Evolutionary conservation across 1,140 invertebrate genomes (phyloP), one percentile per base, ranked within the genome.

Genomic region (Trypoxylus dichotomus): DNA sequence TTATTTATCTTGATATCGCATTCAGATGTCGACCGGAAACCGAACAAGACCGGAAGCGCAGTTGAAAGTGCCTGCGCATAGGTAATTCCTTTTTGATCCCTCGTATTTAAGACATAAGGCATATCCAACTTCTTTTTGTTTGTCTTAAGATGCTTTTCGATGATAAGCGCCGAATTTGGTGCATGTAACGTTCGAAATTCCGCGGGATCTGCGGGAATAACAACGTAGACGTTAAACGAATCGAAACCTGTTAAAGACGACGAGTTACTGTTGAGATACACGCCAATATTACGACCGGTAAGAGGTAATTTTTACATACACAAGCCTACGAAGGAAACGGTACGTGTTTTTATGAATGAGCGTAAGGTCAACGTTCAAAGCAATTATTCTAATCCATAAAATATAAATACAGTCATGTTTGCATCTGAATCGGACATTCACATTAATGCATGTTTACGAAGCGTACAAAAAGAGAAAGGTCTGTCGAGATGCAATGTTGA

Each of bases 1-100:
- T 0, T 68, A 24, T 68, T 24, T 68, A 68, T 68, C 27, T 68
- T 24, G 60, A 68, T 27, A 68, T 27, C 24, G 24, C n/a, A 68
- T 68, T 68, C 60, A 68, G 60, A 68, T 68, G 60, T 68, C 60
- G 60, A 29, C 60, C 60, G 60, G 60, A 68, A 68, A 15, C 27
- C 24, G 13, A 68, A 68, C 7, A 29, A 68, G 60, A 27, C 24
- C 60, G 24, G 60, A 68, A 68, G 24, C 60, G 24, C 60, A 27
- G 21, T 68, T 24, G 15, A 27, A 68, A 68, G 19, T 68, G 19
- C 60, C 5, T 29, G 60, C 27, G 24, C 24, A 68, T 25, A 68
- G 19, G 24, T 29, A 68, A 27, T 27, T 27, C 5, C 60, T 8
- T 68, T 68, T 29, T 68, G 60, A 68, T 27, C 24, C 60, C 11